phyloP scores from a whole-genome alignment of 2,888 invertebrate genomes.

The Julus scandinavius region DNA sequence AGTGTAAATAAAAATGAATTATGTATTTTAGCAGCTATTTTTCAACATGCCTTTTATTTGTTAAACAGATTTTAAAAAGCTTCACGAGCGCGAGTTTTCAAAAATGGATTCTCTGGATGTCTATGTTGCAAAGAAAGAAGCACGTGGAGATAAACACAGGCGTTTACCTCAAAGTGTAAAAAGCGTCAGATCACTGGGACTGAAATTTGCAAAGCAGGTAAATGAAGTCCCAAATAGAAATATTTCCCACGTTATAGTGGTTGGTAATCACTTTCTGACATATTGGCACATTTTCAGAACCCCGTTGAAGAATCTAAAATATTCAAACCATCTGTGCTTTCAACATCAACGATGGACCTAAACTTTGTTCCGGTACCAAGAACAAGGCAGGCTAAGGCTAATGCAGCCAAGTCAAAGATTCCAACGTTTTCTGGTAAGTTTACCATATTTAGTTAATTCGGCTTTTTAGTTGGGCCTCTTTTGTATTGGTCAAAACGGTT shows the following conservation, averaged over 20 bases:
- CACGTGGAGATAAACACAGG: background rate
- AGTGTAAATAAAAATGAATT: background rate
- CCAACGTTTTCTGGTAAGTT: background rate
- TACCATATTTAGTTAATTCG: background rate
- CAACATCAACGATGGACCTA: background rate
- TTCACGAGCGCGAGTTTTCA: background rate
- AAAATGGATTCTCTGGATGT: background rate
- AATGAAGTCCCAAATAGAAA: background rate
- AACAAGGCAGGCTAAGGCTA: background rate
- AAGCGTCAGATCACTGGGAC: background rate
- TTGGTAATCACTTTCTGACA: background rate
- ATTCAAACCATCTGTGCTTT: background rate
- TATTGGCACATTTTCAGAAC: background rate
- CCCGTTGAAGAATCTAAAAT: background rate
- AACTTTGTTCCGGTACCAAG: background rate
- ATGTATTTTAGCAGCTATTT: background rate
- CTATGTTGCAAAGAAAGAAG: background rate
- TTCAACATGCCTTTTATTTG: background rate
- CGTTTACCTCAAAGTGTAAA: background rate
- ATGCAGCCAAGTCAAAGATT: background rate
- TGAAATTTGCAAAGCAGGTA: background rate
- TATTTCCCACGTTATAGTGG: background rate
- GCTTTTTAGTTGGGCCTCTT: no score
- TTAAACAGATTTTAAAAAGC: background rate
- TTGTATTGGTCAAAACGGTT: no score